A percentile compares a stretch with the other conserved stretches of the same genome.
Conservation (phyloP, 1,140 invertebrate genomes). For the Drosophila sulfurigaster region DNA sequence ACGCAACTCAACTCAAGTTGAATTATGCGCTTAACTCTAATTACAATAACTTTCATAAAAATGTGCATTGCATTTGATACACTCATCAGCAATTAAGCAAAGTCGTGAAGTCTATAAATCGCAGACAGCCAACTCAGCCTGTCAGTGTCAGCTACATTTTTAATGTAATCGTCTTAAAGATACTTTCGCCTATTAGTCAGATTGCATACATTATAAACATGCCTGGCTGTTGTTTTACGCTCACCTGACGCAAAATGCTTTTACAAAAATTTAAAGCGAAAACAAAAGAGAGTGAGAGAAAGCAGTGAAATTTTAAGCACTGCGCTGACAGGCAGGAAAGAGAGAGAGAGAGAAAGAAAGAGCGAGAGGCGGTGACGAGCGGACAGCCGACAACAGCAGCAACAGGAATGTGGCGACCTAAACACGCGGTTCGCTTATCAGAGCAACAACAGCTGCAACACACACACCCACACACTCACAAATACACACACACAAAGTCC, state of each 20-base stretch:
- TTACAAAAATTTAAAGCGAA: slow-evolving; percentile 59
- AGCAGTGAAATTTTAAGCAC: slow-evolving; percentile 43
- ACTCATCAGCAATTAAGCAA: background rate
- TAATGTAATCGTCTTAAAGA: slow-evolving; percentile 35
- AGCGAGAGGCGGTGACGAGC: background rate
- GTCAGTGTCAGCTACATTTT: background rate
- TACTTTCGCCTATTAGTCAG: slow-evolving; percentile 28
- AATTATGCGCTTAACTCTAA: no score
- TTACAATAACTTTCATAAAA: no score
- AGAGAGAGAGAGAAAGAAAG: no score
- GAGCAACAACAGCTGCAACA: slow-evolving; percentile 66
- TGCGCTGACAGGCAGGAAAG: slow-evolving; percentile 42
- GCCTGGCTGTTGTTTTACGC: slow-evolving; percentile 13
- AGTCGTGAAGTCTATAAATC: background rate
- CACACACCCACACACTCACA: slow-evolving; percentile 29
- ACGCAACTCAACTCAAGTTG: no score
- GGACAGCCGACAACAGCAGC: slow-evolving; percentile 28
- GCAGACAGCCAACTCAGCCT: background rate
- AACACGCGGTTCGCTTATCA: slow-evolving; percentile 69
- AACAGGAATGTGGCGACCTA: slow-evolving; percentile 49
- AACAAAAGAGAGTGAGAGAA: slow-evolving; percentile 3
- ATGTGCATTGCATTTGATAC: background rate
- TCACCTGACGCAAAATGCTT: slow-evolving; percentile 58
- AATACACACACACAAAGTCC: slow-evolving; percentile 12
- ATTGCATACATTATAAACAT: slow-evolving; percentile 13